phyloP scores from a whole-genome alignment of 2,888 invertebrate genomes.

The Phaedon cochleariae region DNA sequence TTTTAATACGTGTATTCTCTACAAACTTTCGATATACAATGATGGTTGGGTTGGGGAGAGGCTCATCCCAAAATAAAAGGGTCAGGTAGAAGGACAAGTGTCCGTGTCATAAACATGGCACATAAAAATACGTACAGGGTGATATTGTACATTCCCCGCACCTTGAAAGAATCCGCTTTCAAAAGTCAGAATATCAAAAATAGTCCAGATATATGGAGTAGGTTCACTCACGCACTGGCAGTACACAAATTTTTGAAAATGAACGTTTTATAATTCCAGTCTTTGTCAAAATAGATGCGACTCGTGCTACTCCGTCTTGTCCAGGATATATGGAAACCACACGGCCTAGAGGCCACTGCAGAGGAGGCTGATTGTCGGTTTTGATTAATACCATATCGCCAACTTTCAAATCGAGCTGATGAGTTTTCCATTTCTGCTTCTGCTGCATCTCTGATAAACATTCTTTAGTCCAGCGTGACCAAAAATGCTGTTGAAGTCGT shows the following conservation, averaged over 20 bases:
- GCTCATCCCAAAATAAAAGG: no score
- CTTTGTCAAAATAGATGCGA: background rate
- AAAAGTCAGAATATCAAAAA: no score
- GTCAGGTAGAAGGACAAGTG: no score
- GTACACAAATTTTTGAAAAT: background rate
- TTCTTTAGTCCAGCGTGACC: slow-evolving; percentile 19
- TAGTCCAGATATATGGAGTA: no score
- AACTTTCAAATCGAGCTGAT: background rate
- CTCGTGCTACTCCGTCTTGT: background rate
- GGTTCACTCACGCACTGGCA: background rate
- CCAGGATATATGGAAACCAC: background rate
- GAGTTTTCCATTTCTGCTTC: background rate
- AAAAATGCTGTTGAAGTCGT: slow-evolving; percentile 39
- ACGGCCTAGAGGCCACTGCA: background rate
- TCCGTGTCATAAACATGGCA: no score
- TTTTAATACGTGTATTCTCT: no score
- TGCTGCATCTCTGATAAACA: background rate
- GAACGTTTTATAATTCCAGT: background rate
- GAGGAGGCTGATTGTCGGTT: background rate
- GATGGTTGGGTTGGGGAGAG: no score
- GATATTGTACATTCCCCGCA: no score
- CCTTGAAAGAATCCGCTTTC: no score
- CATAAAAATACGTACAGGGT: no score
- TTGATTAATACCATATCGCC: background rate
- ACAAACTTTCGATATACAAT: no score